Percentiles rank a stretch among this genome's conserved stretches.
These are phyloP conservation scores for Lordiphosa mommai DNA, from an alignment of 1,140 invertebrate genomes.

Conservation along the genomic window DNA sequence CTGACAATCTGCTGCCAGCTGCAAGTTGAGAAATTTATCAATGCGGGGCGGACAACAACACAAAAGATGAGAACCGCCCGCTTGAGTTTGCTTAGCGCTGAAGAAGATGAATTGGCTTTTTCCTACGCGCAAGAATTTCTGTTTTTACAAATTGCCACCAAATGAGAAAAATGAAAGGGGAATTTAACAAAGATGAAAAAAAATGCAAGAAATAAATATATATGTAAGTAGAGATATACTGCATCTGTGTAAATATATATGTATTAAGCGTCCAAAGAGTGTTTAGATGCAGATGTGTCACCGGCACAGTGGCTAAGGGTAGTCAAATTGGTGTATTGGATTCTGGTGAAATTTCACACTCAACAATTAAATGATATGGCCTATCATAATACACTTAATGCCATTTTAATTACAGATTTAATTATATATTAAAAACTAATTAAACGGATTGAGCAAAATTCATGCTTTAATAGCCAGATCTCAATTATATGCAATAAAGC, in stretches of 20 bases:
- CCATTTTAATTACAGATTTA: too few species aligned
- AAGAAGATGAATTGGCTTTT: slow-evolving; percentile 56
- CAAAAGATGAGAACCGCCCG: too few species aligned
- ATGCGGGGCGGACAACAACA: not conserved
- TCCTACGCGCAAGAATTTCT: slow-evolving; percentile 17
- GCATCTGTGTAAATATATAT: not conserved
- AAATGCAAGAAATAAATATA: slow-evolving; percentile 20
- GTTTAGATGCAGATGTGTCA: slow-evolving; percentile 2
- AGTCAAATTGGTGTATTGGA: too few species aligned
- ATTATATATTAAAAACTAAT: too few species aligned
- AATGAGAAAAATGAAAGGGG: not conserved
- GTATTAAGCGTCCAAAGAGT: not conserved
- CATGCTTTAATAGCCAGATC: too few species aligned
- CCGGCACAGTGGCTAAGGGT: not conserved
- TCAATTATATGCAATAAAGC: too few species aligned
- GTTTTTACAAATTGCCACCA: slow-evolving; percentile 14
- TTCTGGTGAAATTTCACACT: too few species aligned
- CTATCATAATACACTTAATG: too few species aligned
- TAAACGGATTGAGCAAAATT: too few species aligned
- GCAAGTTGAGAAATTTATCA: slow-evolving; percentile 8
- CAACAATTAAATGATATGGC: too few species aligned
- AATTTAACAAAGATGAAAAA: slow-evolving; percentile 12
- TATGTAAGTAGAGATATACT: not conserved
- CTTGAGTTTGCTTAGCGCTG: slow-evolving; percentile 5
- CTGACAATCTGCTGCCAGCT: slow-evolving; percentile 3